Percentiles rank a stretch among this genome's conserved stretches.
phyloP scores from a whole-genome alignment of 2,113 vertebrate genomes.

The Perca schrenkii region DNA sequence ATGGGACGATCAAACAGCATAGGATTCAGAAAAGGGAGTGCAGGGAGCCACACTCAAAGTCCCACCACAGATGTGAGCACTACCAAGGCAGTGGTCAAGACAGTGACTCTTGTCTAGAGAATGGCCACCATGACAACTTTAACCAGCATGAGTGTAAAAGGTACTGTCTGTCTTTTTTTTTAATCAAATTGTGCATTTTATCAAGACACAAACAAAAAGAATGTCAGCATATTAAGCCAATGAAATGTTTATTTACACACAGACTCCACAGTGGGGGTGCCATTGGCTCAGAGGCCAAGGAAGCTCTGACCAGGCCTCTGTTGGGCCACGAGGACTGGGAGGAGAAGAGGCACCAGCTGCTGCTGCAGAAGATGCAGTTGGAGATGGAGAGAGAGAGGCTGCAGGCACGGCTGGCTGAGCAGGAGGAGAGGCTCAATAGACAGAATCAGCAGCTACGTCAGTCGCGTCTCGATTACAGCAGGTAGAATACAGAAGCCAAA shows the following conservation, averaged over 20 bases:
- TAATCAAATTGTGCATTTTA: background rate
- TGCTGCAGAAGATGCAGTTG: slow-evolving; percentile 94
- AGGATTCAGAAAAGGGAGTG: slow-evolving; percentile 40
- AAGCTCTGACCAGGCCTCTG: slow-evolving; percentile 52
- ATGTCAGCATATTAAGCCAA: background rate
- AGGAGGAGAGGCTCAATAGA: slow-evolving; percentile 89
- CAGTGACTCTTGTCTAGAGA: slow-evolving; percentile 4
- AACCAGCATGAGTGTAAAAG: slow-evolving; percentile 44
- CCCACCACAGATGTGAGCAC: slow-evolving; percentile 23
- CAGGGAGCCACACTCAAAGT: slow-evolving; percentile 43
- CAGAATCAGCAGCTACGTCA: slow-evolving; percentile 90
- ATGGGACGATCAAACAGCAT: slow-evolving; percentile 22
- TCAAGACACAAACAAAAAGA: background rate
- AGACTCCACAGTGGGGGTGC: slow-evolving; percentile 19
- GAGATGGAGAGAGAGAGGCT: slow-evolving; percentile 92
- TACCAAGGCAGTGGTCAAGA: slow-evolving; percentile 28
- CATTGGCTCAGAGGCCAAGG: slow-evolving; percentile 22
- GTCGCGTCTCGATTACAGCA: slow-evolving; percentile 85
- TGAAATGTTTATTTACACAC: background rate
- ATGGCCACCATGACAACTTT: slow-evolving; percentile 2
- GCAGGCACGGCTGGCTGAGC: slow-evolving; percentile 89
- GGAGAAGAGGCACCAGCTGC: slow-evolving; percentile 88
- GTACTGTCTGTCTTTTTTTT: slow-evolving; percentile 33
- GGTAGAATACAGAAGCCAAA: slow-evolving; percentile 72
- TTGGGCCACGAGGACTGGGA: slow-evolving; percentile 85